Percentiles rank a stretch among this genome's conserved stretches.
phyloP scores from a whole-genome alignment of 2,797 vertebrate genomes.

The Sciurus carolinensis region DNA sequence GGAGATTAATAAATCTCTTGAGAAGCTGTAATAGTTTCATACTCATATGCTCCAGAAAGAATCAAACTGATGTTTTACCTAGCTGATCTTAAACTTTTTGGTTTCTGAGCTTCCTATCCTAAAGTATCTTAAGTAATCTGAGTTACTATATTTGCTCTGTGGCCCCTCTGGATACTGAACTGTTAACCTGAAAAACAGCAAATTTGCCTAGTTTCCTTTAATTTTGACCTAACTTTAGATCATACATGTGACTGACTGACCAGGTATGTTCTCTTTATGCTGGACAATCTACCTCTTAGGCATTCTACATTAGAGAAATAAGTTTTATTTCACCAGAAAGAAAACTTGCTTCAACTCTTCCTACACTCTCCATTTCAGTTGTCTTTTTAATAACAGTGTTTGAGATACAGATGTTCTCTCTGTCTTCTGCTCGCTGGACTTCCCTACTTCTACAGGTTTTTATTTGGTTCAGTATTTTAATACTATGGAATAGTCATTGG shows the following conservation, averaged over 20 bases:
- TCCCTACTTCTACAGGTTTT: not conserved
- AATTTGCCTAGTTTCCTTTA: conserved; percentile 31
- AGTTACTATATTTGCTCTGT: not conserved
- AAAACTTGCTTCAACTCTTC: not conserved
- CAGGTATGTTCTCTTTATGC: conserved; percentile 36
- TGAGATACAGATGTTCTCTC: not conserved
- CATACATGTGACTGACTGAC: not conserved
- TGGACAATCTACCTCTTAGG: conserved; percentile 23
- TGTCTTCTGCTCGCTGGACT: conserved; percentile 21
- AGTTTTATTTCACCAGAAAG: conserved; percentile 26
- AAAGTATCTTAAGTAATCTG: not conserved
- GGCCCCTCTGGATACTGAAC: not conserved
- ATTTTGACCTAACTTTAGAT: conserved; percentile 46
- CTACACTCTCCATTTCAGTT: not conserved
- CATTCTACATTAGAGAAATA: not conserved
- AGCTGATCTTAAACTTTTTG: conserved; percentile 38
- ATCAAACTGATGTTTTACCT: conserved; percentile 33
- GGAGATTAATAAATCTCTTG: conserved; percentile 8
- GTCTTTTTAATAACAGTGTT: not conserved
- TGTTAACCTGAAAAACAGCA: conserved; percentile 28
- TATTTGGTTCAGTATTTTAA: conserved; percentile 59
- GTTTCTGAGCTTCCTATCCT: not conserved
- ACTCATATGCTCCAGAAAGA: conserved; percentile 31
- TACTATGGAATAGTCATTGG: conserved; percentile 23
- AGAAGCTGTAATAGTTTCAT: not conserved